phyloP scores from a whole-genome alignment of 2,113 vertebrate genomes.

The Platysternon megacephalum region DNA sequence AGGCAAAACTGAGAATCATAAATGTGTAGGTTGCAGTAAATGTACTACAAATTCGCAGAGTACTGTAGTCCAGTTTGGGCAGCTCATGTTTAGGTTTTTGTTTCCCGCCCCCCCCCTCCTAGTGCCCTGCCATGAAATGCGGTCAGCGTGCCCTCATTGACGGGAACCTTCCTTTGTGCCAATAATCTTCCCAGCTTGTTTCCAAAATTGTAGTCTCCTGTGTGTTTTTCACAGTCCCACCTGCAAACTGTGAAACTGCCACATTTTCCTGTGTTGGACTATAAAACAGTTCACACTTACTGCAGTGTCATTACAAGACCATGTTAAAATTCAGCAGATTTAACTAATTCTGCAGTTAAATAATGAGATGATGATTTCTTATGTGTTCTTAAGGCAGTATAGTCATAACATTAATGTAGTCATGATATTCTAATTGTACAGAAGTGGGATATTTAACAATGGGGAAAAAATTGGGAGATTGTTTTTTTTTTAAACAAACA shows the following conservation, averaged over 20 bases:
- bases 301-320: background rate
- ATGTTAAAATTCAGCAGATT: background rate
- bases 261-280: no score
- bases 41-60: background rate
- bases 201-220: background rate
- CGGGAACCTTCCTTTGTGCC: background rate
- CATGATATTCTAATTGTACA: background rate
- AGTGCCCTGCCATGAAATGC: background rate
- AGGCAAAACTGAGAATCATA: background rate
- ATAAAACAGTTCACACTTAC: no score
- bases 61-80: background rate
- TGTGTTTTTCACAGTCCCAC: background rate
- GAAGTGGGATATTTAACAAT: background rate
- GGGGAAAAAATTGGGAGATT: background rate
- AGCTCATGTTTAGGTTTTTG: background rate
- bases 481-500: background rate
- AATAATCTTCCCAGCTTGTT: background rate
- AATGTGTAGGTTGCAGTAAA: background rate
- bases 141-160: background rate
- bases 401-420: constrained; percentile 27
- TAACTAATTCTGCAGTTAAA: constrained; percentile 20
- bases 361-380: background rate
- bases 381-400: background rate
- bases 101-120: background rate
- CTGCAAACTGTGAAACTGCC: background rate